Conservation (phyloP, 2,888 invertebrate species). For the Drosophila mayaguana region DNA sequence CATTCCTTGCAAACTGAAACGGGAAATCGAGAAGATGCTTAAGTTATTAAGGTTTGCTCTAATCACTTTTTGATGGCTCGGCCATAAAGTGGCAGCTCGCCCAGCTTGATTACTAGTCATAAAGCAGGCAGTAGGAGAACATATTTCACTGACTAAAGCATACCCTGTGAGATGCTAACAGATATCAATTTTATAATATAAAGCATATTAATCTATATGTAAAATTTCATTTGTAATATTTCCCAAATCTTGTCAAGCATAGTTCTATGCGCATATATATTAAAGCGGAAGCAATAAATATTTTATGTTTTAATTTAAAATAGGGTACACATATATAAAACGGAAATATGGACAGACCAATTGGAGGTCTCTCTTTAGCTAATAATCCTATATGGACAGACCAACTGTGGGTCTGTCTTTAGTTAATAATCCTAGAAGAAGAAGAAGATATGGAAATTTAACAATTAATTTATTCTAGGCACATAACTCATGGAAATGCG, state of each 20-base stretch:
- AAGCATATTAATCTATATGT: background rate
- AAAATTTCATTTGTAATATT: background rate
- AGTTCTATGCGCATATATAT: background rate
- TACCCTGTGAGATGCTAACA: background rate
- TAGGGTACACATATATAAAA: no score
- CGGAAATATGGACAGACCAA: no score
- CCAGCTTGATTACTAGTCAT: conserved; percentile 49
- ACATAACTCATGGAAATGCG: no score
- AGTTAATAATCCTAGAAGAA: no score
- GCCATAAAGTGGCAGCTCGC: conserved; percentile 41
- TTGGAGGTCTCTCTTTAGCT: no score
- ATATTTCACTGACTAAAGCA: background rate
- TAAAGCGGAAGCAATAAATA: background rate
- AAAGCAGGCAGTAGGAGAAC: background rate
- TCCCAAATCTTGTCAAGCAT: background rate
- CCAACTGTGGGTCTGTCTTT: no score
- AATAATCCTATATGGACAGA: no score
- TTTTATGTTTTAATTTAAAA: no score
- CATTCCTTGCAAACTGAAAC: conserved; percentile 91
- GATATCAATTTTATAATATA: background rate
- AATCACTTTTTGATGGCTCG: conserved; percentile 56
- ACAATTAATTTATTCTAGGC: no score
- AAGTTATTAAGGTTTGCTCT: conserved; percentile 37
- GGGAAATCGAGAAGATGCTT: conserved; percentile 23
- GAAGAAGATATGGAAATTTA: no score